Evolutionary conservation across 2,113 vertebrate species (phyloP), one percentile per base, ranked within the genome.

Genomic region (Motacilla alba): DNA sequence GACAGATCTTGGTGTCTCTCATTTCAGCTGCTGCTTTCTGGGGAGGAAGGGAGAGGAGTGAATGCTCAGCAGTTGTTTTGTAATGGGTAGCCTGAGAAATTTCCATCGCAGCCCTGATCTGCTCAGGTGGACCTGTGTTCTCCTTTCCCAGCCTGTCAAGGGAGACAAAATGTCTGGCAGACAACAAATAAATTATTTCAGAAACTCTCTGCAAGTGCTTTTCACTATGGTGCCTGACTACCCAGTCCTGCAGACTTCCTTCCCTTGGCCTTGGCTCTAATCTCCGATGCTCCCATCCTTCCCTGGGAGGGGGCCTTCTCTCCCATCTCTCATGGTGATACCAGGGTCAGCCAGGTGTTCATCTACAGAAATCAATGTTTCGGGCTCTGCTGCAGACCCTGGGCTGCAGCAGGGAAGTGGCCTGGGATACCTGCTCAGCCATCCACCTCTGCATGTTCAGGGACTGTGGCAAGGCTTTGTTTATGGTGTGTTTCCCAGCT

Each of bases 311-410:
- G 31, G 17, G 1, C 20, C 14, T 82, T 68, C 70, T 66, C 68
- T 90, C 43, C 37, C 43, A n/a, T 24, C 58, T 85, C 70, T 39
- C 33, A 5, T 81, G 53, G 82, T 64, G 64, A 6, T 44, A 43
- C 21, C 0, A 0, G 60, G 15, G 28, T 60, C 43, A 69, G 49
- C 21, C 75, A 66, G 46, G 20, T 92, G 44, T 35, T 84, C 22
- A n/a, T 49, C 33, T n/a, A 13, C 47, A 87, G 53, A n/a, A 83
- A 35, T 13, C 53, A 15, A 13, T 31, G 24, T 53, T 35, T 70
- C 0, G 0, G 39, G 35, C 66, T 83, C 31, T 2, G 8, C 17
- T 2, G 3, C 63, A 88, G 52, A 63, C 22, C n/a, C 49, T 60
- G 87, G 63, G 52, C 60, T 72, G 43, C 1, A 7, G 22, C 20